Evolutionary conservation across 2,888 invertebrate species (phyloP).

Genomic region (Panopea generosa): DNA sequence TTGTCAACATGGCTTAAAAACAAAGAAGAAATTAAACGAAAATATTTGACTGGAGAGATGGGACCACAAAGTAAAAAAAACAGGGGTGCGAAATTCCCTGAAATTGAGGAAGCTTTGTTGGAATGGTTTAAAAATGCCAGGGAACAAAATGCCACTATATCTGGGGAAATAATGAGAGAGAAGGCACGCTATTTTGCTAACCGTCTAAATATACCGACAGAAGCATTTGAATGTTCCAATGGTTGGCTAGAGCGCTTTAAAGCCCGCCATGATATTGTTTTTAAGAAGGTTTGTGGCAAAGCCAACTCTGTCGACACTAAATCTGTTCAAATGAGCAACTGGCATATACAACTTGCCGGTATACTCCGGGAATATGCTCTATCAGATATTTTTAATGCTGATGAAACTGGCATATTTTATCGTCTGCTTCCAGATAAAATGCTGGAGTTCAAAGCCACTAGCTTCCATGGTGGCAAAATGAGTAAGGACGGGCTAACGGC

Average conservation of each 20-base stretch:
- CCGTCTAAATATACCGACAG: neutral
- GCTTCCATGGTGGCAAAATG: conserved; percentile 46
- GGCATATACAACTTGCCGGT: conserved; percentile 15
- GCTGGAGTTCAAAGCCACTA: conserved; percentile 27
- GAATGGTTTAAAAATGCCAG: conserved; percentile 4
- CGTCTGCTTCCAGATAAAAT: conserved; percentile 31
- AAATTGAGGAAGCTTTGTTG: conserved; percentile 3
- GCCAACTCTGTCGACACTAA: conserved; percentile 12
- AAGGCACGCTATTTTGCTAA: conserved; percentile 9
- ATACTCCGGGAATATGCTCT: conserved; percentile 16
- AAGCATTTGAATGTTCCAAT: conserved; percentile 18
- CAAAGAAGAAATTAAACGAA: conserved; percentile 6
- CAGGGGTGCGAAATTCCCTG: neutral
- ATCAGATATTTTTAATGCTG: conserved; percentile 36
- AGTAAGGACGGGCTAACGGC: conserved; percentile 49
- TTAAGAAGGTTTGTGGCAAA: conserved; percentile 37
- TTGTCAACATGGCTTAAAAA: conserved; percentile 11
- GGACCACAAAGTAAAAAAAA: neutral
- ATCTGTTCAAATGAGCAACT: conserved; percentile 11
- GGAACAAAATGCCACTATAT: neutral
- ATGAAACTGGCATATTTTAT: conserved; percentile 56
- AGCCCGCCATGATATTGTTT: conserved; percentile 28
- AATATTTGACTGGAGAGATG: neutral
- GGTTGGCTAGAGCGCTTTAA: conserved; percentile 37
- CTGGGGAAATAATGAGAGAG: neutral